phyloP scores from a whole-genome alignment of 2,113 vertebrate genomes.

The Lethenteron reissneri region DNA sequence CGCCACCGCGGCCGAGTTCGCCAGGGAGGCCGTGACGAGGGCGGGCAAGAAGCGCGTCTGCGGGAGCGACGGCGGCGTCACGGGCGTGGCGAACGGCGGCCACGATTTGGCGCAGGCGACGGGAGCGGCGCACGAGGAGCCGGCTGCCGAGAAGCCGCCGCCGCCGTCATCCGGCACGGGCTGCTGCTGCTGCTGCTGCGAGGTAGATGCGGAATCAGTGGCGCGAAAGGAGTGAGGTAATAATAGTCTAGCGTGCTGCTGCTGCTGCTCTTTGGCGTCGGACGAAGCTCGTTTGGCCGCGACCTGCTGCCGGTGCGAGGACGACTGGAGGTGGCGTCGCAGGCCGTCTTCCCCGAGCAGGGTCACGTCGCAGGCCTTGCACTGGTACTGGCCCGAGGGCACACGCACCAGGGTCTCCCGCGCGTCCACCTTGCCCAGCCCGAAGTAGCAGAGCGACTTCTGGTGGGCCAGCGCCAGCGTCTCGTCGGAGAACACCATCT shows the following conservation, averaged over 20 bases:
- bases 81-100: conserved; percentile 98
- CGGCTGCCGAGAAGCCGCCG: conserved; percentile 96
- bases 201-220: conserved; percentile 99
- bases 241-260: conserved; percentile 60
- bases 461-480: conserved; percentile 89
- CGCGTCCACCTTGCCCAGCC: conserved; percentile 91
- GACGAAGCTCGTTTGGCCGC: conserved; percentile 99
- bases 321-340: conserved; percentile 99
- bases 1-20: too few relatives aligned
- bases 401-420: conserved; percentile 99
- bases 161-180: conserved; percentile 99
- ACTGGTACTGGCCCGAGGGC: conserved; percentile 96
- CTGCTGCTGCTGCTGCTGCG: conserved; percentile 99
- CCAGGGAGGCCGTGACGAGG: conserved; percentile 99
- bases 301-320: conserved; percentile 99
- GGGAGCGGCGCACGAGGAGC: too few relatives aligned
- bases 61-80: conserved; percentile 65
- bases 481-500: conserved; percentile 99
- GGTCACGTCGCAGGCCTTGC: conserved; percentile 97
- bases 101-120: conserved; percentile 89
- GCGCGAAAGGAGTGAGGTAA: conserved; percentile 99
- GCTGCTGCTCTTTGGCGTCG: conserved; percentile 99
- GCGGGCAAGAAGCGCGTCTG: conserved; percentile 90
- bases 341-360: conserved; percentile 97
- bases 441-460: conserved; percentile 99